Evolutionary conservation across 2,113 vertebrate genomes (phyloP).

Genomic region (Stictonetta naevosa): DNA sequence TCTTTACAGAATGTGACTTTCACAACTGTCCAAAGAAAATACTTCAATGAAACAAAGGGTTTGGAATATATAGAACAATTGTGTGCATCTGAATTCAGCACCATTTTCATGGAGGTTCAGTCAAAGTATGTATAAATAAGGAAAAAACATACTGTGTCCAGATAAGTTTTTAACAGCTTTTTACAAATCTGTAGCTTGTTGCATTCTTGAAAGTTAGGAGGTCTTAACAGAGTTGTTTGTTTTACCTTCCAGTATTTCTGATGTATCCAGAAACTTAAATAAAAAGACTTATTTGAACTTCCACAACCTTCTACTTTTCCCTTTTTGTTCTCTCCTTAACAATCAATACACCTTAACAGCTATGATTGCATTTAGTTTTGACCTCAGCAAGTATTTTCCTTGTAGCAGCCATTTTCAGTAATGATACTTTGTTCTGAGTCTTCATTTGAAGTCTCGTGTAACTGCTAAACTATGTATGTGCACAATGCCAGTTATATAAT

Average conservation of each 20-base stretch:
- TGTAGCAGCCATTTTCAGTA: neutral
- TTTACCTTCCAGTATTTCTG: neutral
- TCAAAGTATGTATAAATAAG: conserved; percentile 84
- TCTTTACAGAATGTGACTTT: conserved; percentile 86
- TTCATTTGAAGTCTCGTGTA: neutral
- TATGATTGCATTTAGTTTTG: neutral
- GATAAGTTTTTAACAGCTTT: neutral
- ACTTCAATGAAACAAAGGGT: conserved; percentile 97
- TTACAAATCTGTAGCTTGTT: neutral
- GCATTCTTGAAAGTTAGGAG: neutral
- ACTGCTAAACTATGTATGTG: neutral
- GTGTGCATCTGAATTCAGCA: conserved; percentile 90
- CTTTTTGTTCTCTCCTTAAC: neutral
- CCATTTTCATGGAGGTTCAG: conserved; percentile 92
- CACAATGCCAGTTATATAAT: neutral
- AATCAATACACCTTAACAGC: neutral
- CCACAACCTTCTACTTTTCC: neutral
- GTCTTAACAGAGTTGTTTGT: neutral
- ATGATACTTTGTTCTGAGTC: neutral
- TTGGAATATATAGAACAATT: conserved; percentile 94
- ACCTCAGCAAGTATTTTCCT: neutral
- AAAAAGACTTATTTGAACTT: neutral
- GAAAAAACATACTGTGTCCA: neutral
- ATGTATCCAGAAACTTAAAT: neutral
- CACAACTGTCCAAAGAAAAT: conserved; percentile 92